Evolutionary conservation across 1,140 invertebrate species (phyloP).

Genomic region (Aphelenchoides besseyi): DNA sequence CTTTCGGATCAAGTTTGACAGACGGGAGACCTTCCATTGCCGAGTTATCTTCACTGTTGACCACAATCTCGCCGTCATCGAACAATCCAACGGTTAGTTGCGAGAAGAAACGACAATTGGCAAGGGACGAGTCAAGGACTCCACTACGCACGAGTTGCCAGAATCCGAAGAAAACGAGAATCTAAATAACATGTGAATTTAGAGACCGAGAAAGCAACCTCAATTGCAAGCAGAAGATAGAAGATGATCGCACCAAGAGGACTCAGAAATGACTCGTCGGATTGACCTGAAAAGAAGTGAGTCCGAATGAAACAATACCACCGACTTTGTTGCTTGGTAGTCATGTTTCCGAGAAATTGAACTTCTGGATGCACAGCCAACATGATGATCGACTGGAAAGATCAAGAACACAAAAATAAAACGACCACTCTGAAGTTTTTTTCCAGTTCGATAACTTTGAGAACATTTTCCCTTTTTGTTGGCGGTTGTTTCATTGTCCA

Average conservation of each 20-base stretch:
- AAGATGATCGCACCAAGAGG: background rate
- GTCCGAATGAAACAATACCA: no score
- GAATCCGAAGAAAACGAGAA: background rate
- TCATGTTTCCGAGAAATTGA: no score
- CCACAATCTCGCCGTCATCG: background rate
- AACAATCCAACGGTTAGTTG: conserved; percentile 4
- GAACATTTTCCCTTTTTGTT: no score
- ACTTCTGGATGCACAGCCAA: no score
- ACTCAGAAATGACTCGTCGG: no score
- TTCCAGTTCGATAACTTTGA: no score
- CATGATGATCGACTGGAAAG: no score
- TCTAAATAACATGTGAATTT: background rate
- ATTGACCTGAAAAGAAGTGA: no score
- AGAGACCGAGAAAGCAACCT: background rate
- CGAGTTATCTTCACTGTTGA: background rate
- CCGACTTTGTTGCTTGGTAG: no score
- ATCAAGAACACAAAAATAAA: no score
- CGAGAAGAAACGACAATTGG: background rate
- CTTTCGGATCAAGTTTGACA: conserved; percentile 3
- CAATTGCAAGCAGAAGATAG: background rate
- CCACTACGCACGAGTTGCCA: conserved; percentile 7
- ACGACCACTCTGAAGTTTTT: no score
- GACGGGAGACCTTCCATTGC: background rate
- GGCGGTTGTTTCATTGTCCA: no score
- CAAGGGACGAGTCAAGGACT: background rate